Evolutionary conservation across 2,797 vertebrate genomes (phyloP), one percentile per base, ranked within the genome.

Genomic region (Spinus olivaceus): DNA sequence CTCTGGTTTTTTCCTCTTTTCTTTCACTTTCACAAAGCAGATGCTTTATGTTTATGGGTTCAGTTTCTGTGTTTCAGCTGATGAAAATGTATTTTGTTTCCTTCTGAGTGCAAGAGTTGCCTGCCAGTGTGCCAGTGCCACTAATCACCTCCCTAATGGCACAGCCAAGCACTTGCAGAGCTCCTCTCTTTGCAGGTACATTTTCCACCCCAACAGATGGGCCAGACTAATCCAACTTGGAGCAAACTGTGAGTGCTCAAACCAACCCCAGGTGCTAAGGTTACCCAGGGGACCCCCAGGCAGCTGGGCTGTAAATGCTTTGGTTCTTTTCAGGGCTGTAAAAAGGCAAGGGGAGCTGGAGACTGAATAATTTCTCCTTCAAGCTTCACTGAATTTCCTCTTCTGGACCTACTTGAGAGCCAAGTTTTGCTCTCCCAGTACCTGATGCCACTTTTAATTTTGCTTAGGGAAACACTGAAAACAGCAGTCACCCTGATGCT

Each of bases 1-100:
- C 32, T 81, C 0, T 0, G 1, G 46, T 73, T 65, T 70, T 49
- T 23, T 83, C 22, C 27, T 63, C 28, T 65, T 37, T 70, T 64
- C 54, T 81, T 81, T 90, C 42, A 14, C 76, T 90, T 83, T 56
- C 70, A 33, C 51, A 65, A 80, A 91, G 70, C 66, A 79, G 63
- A 42, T 90, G 73, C 53, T 95, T 92, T 88, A 95, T 83, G 77
- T 88, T 94, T 78, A 77, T 92, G 64, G 89, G 60, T 39, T 56
- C 30, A 1, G 33, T 72, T 79, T 81, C 44, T 79, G 21, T 81
- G 39, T 88, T 91, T 64, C 82, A 84, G 67, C 56, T 81, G 86
- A 90, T 82, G 79, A 83, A 89, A 93, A 95, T 53, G 56, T 27
- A 73, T 94, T 84, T 86, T 82, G 50, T 72, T 92, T 72, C 49